Evolutionary conservation across 2,888 invertebrate species (phyloP), one percentile per base, ranked within the genome.

Genomic region (Xylophagus ater): DNA sequence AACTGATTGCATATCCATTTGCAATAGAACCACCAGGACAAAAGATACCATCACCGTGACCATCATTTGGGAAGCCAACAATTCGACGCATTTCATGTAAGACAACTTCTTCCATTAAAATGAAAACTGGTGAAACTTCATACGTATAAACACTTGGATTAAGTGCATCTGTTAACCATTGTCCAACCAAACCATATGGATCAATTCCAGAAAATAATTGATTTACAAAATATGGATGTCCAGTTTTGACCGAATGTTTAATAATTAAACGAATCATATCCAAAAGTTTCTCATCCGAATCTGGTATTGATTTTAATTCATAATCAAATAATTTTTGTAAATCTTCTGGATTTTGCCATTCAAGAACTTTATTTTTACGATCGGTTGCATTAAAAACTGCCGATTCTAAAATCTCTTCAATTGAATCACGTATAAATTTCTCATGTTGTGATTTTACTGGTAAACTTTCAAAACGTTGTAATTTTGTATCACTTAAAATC

Each of bases 21-120:
- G 88, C 80, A 53, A 89, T 78, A 0, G 89, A 89, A 0, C 92
- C 92, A 24, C 92, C 90, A 0, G 89, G 89, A 55, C 83, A 84
- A 60, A 89, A 89, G 41, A 90, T 82, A 0, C 89, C 88, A 57
- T 88, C 88, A 1, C 87, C 88, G 15, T 70, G 66, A 0, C 81
- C 84, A 1, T 79, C 81, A 35, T 76, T 68, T 17, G 71, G 66
- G 69, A 78, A 87, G 1, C 87, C 87, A 20, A 88, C 74, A 34
- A 86, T 76, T 30, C 67, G 67, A 35, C 88, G 70, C 86, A 89
- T 87, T 57, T 85, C 82, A 8, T 67, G 67, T 18, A 89, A 66
- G 1, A 89, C 80, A 30, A 78, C 74, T 53, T 86, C 83, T 55
- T 90, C 89, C 86, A 89, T 85, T 2, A 90, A 60, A 3, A 82